phyloP scores from a whole-genome alignment of 1,140 invertebrate species.

The Drosophila parabipectinata region DNA sequence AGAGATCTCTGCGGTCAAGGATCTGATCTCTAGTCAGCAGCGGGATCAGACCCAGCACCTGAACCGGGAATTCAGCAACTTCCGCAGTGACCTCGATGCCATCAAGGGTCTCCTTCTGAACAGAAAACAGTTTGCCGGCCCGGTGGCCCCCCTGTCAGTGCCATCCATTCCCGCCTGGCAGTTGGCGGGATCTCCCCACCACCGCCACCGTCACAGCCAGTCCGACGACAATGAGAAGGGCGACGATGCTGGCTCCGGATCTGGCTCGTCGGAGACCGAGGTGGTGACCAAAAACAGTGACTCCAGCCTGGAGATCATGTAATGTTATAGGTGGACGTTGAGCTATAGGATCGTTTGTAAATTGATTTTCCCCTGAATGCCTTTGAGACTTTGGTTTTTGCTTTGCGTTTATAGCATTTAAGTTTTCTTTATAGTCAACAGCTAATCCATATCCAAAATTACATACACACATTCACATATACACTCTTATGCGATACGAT shows the following conservation, averaged over 20 bases:
- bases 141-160: conserved; percentile 84
- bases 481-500: conserved; percentile 51
- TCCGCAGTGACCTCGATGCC: conserved; percentile 90
- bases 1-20: conserved; percentile 85
- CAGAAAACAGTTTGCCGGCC: conserved; percentile 90
- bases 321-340: conserved; percentile 51
- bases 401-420: conserved; percentile 47
- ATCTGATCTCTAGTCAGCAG: conserved; percentile 65
- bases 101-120: conserved; percentile 91
- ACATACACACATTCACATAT: conserved; percentile 49
- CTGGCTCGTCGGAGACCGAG: conserved; percentile 87
- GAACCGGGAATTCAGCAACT: conserved; percentile 87
- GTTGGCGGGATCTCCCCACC: conserved; percentile 84
- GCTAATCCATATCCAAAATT: conserved; percentile 63
- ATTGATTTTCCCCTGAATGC: conserved; percentile 33
- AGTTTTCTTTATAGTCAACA: conserved; percentile 46
- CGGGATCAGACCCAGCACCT: conserved; percentile 86
- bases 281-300: conserved; percentile 89
- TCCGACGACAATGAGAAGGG: conserved; percentile 82
- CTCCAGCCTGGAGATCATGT: conserved; percentile 89
- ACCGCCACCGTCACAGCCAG: conserved; percentile 62
- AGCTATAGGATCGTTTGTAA: conserved; percentile 32
- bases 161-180: conserved; percentile 92
- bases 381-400: conserved; percentile 25
- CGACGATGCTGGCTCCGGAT: conserved; percentile 85